These are phyloP conservation scores for Pandemis cinnamomeana DNA, from an alignment of 2,888 invertebrate genomes.

Conservation along the genomic window DNA sequence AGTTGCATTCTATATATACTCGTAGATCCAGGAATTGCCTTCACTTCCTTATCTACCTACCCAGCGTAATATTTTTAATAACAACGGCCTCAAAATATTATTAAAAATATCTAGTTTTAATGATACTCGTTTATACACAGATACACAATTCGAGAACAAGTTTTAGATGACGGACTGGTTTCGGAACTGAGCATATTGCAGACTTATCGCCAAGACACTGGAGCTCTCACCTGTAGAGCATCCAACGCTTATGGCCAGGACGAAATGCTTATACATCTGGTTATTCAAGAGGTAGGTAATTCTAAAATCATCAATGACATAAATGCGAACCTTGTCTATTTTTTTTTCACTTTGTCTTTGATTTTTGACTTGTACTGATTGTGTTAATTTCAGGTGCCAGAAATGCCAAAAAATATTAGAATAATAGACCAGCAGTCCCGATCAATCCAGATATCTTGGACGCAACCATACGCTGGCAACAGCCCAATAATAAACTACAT, in stretches of 20 bases:
- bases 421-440: slow-evolving; percentile 94
- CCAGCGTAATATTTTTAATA: slow-evolving; percentile 13
- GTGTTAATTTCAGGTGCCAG: slow-evolving; percentile 88
- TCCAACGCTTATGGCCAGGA: slow-evolving; percentile 96
- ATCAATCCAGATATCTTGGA: slow-evolving; percentile 94
- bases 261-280: slow-evolving; percentile 94
- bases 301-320: neutral
- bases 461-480: slow-evolving; percentile 94
- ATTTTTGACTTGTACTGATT: neutral
- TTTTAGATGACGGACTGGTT: slow-evolving; percentile 91
- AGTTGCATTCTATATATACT: too few relatives aligned
- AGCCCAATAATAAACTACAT: slow-evolving; percentile 95
- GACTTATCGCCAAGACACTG: slow-evolving; percentile 94
- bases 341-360: neutral
- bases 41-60: too few relatives aligned
- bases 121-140: slow-evolving; percentile 58
- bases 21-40: too few relatives aligned
- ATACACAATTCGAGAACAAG: slow-evolving; percentile 90
- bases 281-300: slow-evolving; percentile 94
- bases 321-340: neutral
- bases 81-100: too few relatives aligned
- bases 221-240: slow-evolving; percentile 93
- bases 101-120: too few relatives aligned
- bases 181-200: slow-evolving; percentile 94
- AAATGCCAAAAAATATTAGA: slow-evolving; percentile 93